phyloP scores from a whole-genome alignment of 2,888 invertebrate species.

The Iselma pallidipennis region DNA sequence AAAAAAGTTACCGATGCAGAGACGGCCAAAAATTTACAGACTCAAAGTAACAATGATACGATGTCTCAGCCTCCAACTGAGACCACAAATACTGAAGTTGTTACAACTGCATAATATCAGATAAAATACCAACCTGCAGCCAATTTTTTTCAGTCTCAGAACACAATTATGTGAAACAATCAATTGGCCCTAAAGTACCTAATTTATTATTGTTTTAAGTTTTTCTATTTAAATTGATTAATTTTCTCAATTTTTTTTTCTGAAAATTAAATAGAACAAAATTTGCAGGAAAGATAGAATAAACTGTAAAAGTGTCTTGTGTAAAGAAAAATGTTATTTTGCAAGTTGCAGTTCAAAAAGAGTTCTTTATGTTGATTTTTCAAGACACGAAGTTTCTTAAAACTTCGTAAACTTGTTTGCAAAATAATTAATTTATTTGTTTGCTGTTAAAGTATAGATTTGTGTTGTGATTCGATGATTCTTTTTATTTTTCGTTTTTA shows the following conservation, averaged over 20 bases:
- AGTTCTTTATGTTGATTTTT: background rate
- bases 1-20: conserved; percentile 55
- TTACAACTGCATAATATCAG: conserved; percentile 38
- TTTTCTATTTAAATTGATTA: too few species aligned
- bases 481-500: conserved; percentile 1
- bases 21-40: conserved; percentile 50
- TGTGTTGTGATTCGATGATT: conserved; percentile 10
- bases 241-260: too few species aligned
- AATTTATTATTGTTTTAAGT: too few species aligned
- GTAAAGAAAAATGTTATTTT: conserved; percentile 14
- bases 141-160: too few species aligned
- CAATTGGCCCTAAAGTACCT: too few species aligned
- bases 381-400: background rate
- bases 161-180: too few species aligned
- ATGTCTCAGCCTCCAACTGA: conserved; percentile 42
- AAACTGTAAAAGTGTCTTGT: conserved; percentile 7
- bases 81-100: conserved; percentile 43
- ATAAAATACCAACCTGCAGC: background rate
- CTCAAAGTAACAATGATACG: conserved; percentile 40
- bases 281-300: too few species aligned
- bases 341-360: too few species aligned
- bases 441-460: conserved; percentile 1
- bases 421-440: conserved; percentile 13
- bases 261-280: too few species aligned
- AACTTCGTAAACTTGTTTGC: conserved; percentile 12